Evolutionary conservation across 2,888 invertebrate genomes (phyloP), one percentile per base, ranked within the genome.

Genomic region (Parnassius glacialis): DNA sequence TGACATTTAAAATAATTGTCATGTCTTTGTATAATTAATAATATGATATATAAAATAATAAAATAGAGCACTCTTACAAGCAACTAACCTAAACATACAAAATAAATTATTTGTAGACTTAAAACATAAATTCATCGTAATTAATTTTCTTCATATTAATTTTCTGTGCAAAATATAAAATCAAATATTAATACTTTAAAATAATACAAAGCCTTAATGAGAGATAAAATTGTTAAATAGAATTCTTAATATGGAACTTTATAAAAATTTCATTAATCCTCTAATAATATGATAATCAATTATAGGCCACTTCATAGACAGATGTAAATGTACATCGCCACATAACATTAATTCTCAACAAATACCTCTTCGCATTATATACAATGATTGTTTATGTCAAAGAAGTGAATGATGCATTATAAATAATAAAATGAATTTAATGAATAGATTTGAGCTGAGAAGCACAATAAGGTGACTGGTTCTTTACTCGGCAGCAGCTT

Each of bases 371-470:
- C 77, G 81, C 78, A 74, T 83, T 87, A 87, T 87, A 81, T 87
- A 89, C 87, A 88, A 82, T 87, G 87, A 86, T 84, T 89, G 77
- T 78, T 75, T 74, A 83, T 79, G 81, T 77, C 84, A 86, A 86
- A 85, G 81, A 85, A 84, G 82, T 78, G 78, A 78, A 75, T 74
- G 75, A 84, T 81, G 85, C 80, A 77, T 81, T 79, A 86, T 80
- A 84, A 83, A 84, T 85, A 88, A 85, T 79, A 82, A 75, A 82
- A 78, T 73, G 74, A 76, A 76, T 83, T 84, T 81, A 84, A 83
- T 85, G 82, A 74, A 78, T 77, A 85, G 78, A 78, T 85, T 89
- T 89, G 90, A 90, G 90, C 90, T 87, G 85, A 80, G 75, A 86
- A 84, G 85, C 82, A 78, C 75, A 70, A 72, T 68, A 71, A 70